phyloP scores from a whole-genome alignment of 2,888 invertebrate genomes.

The Labia minor region DNA sequence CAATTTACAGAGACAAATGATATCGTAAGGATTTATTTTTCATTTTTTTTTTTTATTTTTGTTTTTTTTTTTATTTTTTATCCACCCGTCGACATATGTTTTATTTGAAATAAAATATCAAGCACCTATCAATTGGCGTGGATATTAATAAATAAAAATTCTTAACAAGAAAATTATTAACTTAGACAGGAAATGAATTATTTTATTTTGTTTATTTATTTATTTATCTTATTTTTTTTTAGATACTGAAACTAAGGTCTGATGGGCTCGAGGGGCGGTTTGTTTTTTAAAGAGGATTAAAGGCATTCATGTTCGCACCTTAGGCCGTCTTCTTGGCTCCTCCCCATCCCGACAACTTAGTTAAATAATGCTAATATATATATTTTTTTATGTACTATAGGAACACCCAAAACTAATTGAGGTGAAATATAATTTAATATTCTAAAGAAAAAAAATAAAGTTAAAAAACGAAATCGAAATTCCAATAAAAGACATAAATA shows the following conservation, averaged over 20 bases:
- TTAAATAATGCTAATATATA: not conserved
- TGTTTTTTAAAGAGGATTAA: not conserved
- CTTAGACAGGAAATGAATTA: slow-evolving; percentile 7
- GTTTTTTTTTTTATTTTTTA: not conserved
- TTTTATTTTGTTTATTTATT: too few species aligned
- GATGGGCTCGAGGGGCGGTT: slow-evolving; percentile 4
- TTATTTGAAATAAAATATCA: not conserved
- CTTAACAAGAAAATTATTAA: not conserved
- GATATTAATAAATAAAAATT: slow-evolving; percentile 7
- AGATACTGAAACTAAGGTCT: not conserved
- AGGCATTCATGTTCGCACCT: slow-evolving; percentile 4
- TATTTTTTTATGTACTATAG: too few species aligned
- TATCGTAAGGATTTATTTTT: not conserved
- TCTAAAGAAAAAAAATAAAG: too few species aligned
- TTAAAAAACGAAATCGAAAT: too few species aligned
- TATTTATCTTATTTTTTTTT: too few species aligned
- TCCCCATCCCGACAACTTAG: not conserved
- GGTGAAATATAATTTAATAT: too few species aligned
- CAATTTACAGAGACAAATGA: not conserved
- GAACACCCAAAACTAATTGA: too few species aligned
- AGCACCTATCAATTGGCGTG: not conserved
- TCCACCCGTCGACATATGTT: not conserved
- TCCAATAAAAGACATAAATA: too few species aligned
- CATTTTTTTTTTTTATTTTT: not conserved
- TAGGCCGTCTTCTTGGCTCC: not conserved